Base-by-base conservation (phyloP, 2,888 invertebrate genomes). In the Heliconius hortense region DNA sequence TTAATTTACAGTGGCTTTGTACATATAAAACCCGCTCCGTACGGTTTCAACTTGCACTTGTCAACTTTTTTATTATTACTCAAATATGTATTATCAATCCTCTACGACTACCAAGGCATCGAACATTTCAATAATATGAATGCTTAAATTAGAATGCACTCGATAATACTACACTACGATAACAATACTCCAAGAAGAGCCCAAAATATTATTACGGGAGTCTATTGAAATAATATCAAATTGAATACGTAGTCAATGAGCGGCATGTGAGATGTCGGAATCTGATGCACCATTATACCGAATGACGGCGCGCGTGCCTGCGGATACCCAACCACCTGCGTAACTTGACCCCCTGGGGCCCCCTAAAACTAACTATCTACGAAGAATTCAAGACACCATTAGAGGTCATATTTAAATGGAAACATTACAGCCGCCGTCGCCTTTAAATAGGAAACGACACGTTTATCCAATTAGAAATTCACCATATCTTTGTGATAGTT, bases 391-490 rank as follows among this genome's bases (percentile, higher is more conserved):
- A 79, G 78, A 82, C 83, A 83, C 83, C 84, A 82, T 81, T 81
- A 81, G 83, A 84, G 92, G 81, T 91, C 93, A 86, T 82, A 76
- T 81, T 85, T 82, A 84, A 88, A 83, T 91, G 92, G 93, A 87
- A 88, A 87, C 85, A 86, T 87, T 86, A 88, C 86, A 87, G 87
- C 85, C 87, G 91, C 89, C 89, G 92, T 90, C 92, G 92, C 89
- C 91, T 93, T 91, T 94, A 94, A 94, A 93, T 93, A 94, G 94
- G 94, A 94, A 94, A 92, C 92, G 93, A 94, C 94, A 93, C 93
- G 93, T 93, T 94, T 94, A 94, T 94, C 93, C 94, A 94, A 94
- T 94, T 93, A 93, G 94, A 94, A 94, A 94, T 94, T 94, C 94
- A 94, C 94, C 94, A 93, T 94, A 94, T 93, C 94, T 94, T 93